Evolutionary conservation across 37 sponge, comb jelly and placozoan genomes (phyloP).

Genomic region (Lycopodina hypogea): DNA sequence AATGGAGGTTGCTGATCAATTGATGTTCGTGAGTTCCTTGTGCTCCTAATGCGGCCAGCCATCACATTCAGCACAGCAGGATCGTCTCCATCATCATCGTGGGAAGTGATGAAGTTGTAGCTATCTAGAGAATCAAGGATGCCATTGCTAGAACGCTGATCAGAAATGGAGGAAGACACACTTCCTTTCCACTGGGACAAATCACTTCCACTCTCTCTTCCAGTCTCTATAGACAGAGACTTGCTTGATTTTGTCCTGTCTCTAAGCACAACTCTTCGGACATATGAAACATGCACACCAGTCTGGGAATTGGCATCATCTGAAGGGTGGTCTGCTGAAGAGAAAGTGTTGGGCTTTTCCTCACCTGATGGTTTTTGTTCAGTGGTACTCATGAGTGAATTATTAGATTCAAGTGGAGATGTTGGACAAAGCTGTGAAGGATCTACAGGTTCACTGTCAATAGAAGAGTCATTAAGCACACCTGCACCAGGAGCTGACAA

Average conservation of each 20-base stretch:
- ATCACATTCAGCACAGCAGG: constrained; percentile 10
- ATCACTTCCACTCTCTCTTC: not conserved
- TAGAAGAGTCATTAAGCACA: not conserved
- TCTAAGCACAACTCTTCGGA: not conserved
- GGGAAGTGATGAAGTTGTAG: not conserved
- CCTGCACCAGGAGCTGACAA: not conserved
- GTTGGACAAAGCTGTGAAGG: no score
- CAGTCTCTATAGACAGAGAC: not conserved
- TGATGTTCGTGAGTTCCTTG: not conserved
- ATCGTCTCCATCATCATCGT: not conserved
- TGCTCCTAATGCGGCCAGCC: constrained; percentile 1
- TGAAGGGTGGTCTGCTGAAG: no score
- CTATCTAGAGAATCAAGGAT: constrained; percentile 10
- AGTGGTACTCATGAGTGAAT: no score
- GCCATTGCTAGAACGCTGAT: constrained; percentile 13
- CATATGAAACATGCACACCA: not conserved
- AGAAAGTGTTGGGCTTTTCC: no score
- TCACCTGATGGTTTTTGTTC: no score
- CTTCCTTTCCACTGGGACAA: not conserved
- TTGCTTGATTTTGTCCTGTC: not conserved
- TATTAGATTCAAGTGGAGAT: no score
- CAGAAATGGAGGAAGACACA: constrained; percentile 1
- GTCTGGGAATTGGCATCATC: not conserved
- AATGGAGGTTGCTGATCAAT: not conserved
- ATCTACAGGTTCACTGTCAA: not conserved